phyloP scores from a whole-genome alignment of 2,888 invertebrate genomes.

The Philonicus albiceps region DNA sequence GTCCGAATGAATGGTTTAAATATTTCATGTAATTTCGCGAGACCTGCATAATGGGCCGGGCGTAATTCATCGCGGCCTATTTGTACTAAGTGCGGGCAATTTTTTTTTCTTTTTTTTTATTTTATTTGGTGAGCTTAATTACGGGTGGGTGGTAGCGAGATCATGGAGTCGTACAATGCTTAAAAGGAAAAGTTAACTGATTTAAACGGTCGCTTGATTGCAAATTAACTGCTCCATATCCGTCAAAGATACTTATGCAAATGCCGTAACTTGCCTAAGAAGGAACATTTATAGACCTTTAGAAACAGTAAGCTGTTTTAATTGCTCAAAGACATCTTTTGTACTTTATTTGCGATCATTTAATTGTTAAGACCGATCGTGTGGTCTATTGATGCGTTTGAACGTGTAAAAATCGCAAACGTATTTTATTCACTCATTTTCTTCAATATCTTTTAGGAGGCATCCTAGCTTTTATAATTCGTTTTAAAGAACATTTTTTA shows the following conservation, averaged over 20 bases:
- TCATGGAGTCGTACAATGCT: neutral
- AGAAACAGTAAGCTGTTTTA: neutral
- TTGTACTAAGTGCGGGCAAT: conserved; percentile 36
- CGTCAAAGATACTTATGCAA: neutral
- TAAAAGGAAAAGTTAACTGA: conserved; percentile 38
- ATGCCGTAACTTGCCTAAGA: neutral
- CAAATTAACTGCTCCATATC: conserved; percentile 14
- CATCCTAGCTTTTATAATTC: too few relatives aligned
- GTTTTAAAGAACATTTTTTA: too few relatives aligned
- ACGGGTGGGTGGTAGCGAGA: neutral
- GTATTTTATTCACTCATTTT: too few relatives aligned
- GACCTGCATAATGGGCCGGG: conserved; percentile 13
- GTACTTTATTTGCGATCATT: too few relatives aligned
- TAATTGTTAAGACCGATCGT: too few relatives aligned
- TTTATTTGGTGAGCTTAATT: neutral
- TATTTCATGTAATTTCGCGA: conserved; percentile 45
- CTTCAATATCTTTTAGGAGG: too few relatives aligned
- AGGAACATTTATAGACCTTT: neutral
- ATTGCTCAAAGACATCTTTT: too few relatives aligned
- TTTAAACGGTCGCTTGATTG: conserved; percentile 37
- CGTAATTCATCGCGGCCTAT: conserved; percentile 37
- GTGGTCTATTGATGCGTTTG: too few relatives aligned
- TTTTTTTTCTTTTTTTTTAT: neutral
- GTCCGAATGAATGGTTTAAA: conserved; percentile 45
- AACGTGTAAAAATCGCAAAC: too few relatives aligned